Evolutionary conservation across 2,113 vertebrate species (phyloP).

Genomic region (Mormyrus lacerda): DNA sequence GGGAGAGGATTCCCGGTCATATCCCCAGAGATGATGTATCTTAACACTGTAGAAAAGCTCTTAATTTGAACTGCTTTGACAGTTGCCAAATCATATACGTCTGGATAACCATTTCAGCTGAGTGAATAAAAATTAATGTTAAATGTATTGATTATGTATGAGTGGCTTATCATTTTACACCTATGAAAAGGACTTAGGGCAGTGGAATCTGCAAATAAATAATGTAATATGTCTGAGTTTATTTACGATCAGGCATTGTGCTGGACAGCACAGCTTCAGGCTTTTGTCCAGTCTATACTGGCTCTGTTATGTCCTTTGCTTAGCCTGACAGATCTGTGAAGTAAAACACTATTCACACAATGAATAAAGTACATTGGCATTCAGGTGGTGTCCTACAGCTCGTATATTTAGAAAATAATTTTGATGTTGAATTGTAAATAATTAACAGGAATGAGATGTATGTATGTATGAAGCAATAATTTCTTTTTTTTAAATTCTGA

Average conservation of each 20-base stretch:
- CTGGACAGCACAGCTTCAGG: neutral
- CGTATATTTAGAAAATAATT: neutral
- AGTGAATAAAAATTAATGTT: conserved; percentile 1
- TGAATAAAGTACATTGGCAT: neutral
- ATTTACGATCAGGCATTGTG: conserved; percentile 5
- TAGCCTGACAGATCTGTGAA: neutral
- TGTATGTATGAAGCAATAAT: neutral
- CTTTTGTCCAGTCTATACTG: neutral
- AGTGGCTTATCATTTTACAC: neutral
- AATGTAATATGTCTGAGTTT: neutral
- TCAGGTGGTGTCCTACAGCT: neutral
- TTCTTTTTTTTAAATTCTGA: neutral
- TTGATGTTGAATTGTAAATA: neutral
- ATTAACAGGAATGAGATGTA: neutral
- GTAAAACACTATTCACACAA: neutral
- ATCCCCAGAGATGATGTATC: neutral
- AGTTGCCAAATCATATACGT: neutral
- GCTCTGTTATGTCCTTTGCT: neutral
- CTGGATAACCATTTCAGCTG: neutral
- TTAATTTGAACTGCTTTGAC: neutral
- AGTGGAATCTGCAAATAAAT: neutral
- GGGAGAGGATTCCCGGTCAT: neutral
- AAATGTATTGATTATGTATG: conserved; percentile 11
- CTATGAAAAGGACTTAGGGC: neutral
- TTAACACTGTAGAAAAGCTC: neutral